phyloP scores from a whole-genome alignment of 2,113 vertebrate genomes.

The Empidonax traillii region DNA sequence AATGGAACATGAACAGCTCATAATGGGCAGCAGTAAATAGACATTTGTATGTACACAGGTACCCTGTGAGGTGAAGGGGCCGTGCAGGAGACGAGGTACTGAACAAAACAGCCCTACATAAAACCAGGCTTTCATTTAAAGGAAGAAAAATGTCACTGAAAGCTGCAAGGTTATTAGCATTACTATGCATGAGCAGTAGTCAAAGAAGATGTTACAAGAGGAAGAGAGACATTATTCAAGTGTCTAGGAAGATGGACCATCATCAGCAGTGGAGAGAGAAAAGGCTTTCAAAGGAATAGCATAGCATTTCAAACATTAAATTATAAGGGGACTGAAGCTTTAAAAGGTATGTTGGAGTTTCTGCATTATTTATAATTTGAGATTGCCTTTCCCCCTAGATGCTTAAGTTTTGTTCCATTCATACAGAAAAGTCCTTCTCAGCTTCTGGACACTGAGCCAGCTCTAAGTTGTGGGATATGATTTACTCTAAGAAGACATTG shows the following conservation, averaged over 20 bases:
- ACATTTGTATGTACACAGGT: constrained; percentile 9
- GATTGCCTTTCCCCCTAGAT: constrained; percentile 23
- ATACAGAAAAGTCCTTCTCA: background rate
- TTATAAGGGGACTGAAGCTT: constrained; percentile 27
- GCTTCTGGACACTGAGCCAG: background rate
- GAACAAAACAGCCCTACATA: constrained; percentile 7
- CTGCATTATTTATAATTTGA: constrained; percentile 65
- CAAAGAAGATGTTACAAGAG: constrained; percentile 46
- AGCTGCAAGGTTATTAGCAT: constrained; percentile 52
- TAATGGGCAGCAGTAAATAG: constrained; percentile 41
- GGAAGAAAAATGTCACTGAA: constrained; percentile 50
- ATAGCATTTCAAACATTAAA: constrained; percentile 50
- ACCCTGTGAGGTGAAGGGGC: background rate
- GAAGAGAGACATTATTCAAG: constrained; percentile 55
- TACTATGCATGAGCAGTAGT: constrained; percentile 58
- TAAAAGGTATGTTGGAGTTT: constrained; percentile 32
- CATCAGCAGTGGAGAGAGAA: constrained; percentile 3
- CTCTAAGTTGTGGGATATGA: background rate
- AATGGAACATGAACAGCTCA: constrained; percentile 20
- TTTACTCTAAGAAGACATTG: background rate
- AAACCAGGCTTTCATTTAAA: constrained; percentile 25
- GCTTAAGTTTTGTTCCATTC: background rate
- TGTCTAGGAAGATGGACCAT: constrained; percentile 55
- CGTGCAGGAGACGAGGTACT: background rate
- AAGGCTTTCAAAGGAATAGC: constrained; percentile 31